Evolutionary conservation across 1,140 invertebrate genomes (phyloP).

Genomic region (Trialeurodes vaporariorum): DNA sequence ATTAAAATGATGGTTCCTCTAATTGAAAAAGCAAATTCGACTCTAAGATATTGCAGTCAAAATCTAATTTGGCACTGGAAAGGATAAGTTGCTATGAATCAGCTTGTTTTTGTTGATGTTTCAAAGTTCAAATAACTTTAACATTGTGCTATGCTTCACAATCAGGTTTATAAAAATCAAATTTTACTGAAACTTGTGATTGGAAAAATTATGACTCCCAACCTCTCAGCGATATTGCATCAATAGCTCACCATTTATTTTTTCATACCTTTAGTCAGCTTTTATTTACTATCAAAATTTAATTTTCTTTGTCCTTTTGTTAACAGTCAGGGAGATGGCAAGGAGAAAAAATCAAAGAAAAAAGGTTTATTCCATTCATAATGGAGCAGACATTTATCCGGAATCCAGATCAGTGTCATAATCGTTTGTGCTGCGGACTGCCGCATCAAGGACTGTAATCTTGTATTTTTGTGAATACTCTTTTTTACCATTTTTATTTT

Average conservation of each 20-base stretch:
- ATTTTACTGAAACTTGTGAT: neutral
- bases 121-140: too few species aligned
- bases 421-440: neutral
- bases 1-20: too few species aligned
- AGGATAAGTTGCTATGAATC: too few species aligned
- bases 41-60: too few species aligned
- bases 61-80: too few species aligned
- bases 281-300: constrained; percentile 19
- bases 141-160: constrained; percentile 1
- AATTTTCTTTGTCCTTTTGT: constrained; percentile 28
- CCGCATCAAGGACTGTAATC: neutral
- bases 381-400: too few species aligned
- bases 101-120: too few species aligned
- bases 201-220: neutral
- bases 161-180: neutral
- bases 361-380: constrained; percentile 43
- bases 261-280: constrained; percentile 22
- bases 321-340: constrained; percentile 44
- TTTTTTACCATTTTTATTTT: too few species aligned
- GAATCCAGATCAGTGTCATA: constrained; percentile 13
- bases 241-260: neutral
- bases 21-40: too few species aligned
- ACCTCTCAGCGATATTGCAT: constrained; percentile 3
- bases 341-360: constrained; percentile 47
- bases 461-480: too few species aligned